A percentile compares a stretch with the other conserved stretches of the same genome.
Conservation (phyloP, 2,113 vertebrate genomes). For the Dinomys branickii region DNA sequence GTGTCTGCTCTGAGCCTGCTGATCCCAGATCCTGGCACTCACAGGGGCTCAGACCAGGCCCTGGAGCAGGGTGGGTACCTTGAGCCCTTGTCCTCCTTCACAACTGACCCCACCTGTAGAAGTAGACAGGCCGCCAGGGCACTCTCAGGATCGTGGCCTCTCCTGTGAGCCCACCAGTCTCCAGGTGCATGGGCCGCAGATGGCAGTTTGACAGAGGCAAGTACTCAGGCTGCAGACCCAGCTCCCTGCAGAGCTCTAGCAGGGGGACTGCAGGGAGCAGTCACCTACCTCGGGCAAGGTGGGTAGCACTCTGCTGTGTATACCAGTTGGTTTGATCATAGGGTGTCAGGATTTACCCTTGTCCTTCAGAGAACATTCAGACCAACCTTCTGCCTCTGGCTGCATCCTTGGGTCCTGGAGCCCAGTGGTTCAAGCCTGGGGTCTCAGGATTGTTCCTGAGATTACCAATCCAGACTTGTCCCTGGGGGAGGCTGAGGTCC, state of each 20-base stretch:
- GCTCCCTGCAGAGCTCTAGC: not conserved
- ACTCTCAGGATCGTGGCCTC: not conserved
- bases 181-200: not conserved
- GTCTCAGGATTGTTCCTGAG: not conserved
- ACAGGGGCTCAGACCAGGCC: not conserved
- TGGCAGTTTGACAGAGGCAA: not conserved
- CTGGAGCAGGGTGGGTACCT: not conserved
- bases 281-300: not conserved
- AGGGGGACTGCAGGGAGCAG: not conserved
- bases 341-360: not conserved
- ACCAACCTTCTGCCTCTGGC: not conserved
- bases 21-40: not conserved
- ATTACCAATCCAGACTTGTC: not conserved
- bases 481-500: not conserved
- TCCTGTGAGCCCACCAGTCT: not conserved
- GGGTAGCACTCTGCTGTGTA: not conserved
- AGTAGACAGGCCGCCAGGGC: too few species aligned
- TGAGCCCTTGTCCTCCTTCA: rapidly evolving
- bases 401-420: not conserved
- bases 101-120: not conserved
- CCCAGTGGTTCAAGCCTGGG: not conserved
- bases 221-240: not conserved
- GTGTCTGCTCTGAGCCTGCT: not conserved
- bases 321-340: not conserved
- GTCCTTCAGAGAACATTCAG: not conserved